Evolutionary conservation across 2,113 vertebrate genomes (phyloP).

Genomic region (Amazona vittata): DNA sequence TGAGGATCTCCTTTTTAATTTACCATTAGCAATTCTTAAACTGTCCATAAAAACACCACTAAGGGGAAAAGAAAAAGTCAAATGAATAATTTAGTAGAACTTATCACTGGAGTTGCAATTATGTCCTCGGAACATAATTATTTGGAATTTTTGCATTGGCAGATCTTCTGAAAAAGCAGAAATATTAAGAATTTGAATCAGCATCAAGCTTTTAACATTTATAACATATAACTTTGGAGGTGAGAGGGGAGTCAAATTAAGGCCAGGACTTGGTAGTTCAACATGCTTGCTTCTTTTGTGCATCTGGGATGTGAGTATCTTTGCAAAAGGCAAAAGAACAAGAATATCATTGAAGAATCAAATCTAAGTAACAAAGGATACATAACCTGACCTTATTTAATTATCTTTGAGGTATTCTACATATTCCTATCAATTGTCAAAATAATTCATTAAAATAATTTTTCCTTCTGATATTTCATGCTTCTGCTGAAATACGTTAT

Average conservation of each 20-base stretch:
- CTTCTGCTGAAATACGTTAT: neutral
- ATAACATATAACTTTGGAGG: neutral
- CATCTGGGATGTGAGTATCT: neutral
- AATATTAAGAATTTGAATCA: conserved; percentile 18
- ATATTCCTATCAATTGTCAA: neutral
- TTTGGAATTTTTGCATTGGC: neutral
- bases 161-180: neutral
- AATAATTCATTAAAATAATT: neutral
- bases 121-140: conserved; percentile 43
- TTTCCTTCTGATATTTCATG: neutral
- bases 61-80: neutral
- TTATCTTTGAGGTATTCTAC: neutral
- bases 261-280: neutral
- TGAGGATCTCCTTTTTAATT: conserved; percentile 15
- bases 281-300: neutral
- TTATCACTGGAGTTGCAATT: conserved; percentile 14
- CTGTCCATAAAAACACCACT: neutral
- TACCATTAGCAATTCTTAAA: conserved; percentile 1
- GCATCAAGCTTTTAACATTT: neutral
- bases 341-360: neutral
- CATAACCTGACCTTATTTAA: neutral
- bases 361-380: neutral
- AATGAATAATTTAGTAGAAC: neutral
- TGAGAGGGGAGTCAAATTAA: neutral
- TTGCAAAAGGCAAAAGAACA: neutral